A percentile compares a stretch with the other conserved stretches of the same genome.
Evolutionary conservation across 2,888 invertebrate genomes (phyloP).

Genomic region (Adelognathus sp.): DNA sequence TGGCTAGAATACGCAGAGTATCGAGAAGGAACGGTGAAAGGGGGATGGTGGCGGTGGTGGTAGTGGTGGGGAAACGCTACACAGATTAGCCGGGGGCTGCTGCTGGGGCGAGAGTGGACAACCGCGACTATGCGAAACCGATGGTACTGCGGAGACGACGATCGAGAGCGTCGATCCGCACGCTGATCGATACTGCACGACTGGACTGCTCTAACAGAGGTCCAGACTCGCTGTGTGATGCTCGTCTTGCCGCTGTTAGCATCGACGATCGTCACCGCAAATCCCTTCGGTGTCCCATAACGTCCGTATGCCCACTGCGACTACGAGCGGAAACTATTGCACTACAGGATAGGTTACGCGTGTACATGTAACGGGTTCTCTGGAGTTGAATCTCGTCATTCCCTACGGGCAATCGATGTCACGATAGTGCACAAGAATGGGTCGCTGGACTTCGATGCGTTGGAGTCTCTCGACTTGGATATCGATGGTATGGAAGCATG

Average conservation of each 20-base stretch:
- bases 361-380: conserved; percentile 10
- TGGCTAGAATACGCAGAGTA: conserved; percentile 71
- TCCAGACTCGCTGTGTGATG: conserved; percentile 17
- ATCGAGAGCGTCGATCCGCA: conserved; percentile 40
- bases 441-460: conserved; percentile 14
- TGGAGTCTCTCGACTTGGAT: background rate
- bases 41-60: too few species aligned
- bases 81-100: conserved; percentile 46
- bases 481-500: background rate
- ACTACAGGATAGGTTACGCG: background rate
- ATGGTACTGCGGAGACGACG: conserved; percentile 49
- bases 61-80: conserved; percentile 45
- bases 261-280: conserved; percentile 13
- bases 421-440: conserved; percentile 28
- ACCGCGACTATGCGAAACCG: conserved; percentile 60
- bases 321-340: background rate
- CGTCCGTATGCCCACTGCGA: conserved; percentile 12
- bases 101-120: conserved; percentile 54
- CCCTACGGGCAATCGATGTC: conserved; percentile 8
- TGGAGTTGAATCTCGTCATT: conserved; percentile 4
- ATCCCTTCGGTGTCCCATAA: conserved; percentile 37
- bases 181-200: conserved; percentile 21
- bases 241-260: conserved; percentile 12
- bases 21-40: conserved; percentile 58
- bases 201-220: background rate